Evolutionary conservation across 2,888 invertebrate species (phyloP).

Genomic region (Philereme vetulata): DNA sequence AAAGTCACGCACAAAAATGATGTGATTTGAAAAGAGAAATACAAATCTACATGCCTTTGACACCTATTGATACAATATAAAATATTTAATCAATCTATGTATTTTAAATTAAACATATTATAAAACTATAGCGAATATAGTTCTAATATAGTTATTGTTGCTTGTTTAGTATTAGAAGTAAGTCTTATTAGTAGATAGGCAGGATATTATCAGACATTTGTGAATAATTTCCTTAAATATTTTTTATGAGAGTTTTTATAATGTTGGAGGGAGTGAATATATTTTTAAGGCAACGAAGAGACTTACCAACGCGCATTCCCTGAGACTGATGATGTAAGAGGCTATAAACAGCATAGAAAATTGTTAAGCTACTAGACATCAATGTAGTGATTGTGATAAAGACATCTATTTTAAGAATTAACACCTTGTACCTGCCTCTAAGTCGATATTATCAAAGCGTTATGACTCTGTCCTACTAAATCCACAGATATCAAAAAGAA

Average conservation of each 20-base stretch:
- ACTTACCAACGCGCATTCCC: slow-evolving; percentile 82
- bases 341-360: slow-evolving; percentile 68
- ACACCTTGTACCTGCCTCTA: slow-evolving; percentile 32
- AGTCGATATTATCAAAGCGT: slow-evolving; percentile 24
- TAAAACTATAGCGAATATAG: slow-evolving; percentile 51
- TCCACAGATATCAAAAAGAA: slow-evolving; percentile 15
- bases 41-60: slow-evolving; percentile 57
- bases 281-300: slow-evolving; percentile 82
- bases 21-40: slow-evolving; percentile 57
- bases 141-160: slow-evolving; percentile 45
- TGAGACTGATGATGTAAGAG: slow-evolving; percentile 78
- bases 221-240: slow-evolving; percentile 73
- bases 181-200: slow-evolving; percentile 56
- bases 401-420: slow-evolving; percentile 32
- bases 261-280: slow-evolving; percentile 67
- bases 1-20: slow-evolving; percentile 68
- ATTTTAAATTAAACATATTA: slow-evolving; percentile 57
- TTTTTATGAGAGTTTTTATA: slow-evolving; percentile 73
- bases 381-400: slow-evolving; percentile 30
- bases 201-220: slow-evolving; percentile 47
- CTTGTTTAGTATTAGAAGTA: slow-evolving; percentile 69
- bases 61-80: slow-evolving; percentile 36
- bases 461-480: slow-evolving; percentile 19
- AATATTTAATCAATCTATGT: slow-evolving; percentile 46
- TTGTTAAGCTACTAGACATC: slow-evolving; percentile 52